phyloP scores from a whole-genome alignment of 2,888 invertebrate genomes.

The Scaptomyza flava region DNA sequence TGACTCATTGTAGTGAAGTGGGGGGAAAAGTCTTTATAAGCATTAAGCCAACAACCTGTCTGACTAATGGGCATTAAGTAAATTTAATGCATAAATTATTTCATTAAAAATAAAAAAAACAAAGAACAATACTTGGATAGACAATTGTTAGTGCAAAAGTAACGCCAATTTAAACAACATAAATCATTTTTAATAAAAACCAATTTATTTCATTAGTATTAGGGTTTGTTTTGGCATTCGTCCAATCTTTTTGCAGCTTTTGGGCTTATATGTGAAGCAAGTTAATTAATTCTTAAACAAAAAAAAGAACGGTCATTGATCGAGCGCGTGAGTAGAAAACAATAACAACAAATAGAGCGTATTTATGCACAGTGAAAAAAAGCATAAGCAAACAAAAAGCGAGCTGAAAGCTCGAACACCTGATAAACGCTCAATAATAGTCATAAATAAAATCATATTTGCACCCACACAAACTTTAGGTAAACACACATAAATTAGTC shows the following conservation, averaged over 20 bases:
- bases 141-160: not conserved
- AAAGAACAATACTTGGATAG: not conserved
- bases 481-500: slow-evolving; percentile 2
- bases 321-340: slow-evolving; percentile 35
- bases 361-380: slow-evolving; percentile 13
- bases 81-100: slow-evolving; percentile 14
- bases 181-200: not conserved
- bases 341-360: slow-evolving; percentile 28
- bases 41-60: slow-evolving; percentile 19
- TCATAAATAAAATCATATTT: not conserved
- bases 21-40: not conserved
- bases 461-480: slow-evolving; percentile 4
- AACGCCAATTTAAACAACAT: not conserved
- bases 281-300: slow-evolving; percentile 22
- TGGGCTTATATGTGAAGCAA: slow-evolving; percentile 10
- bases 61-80: slow-evolving; percentile 21
- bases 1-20: slow-evolving; percentile 17
- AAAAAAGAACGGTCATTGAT: slow-evolving; percentile 46
- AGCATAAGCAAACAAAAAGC: not conserved
- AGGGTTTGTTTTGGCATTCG: not conserved
- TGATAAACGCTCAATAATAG: slow-evolving; percentile 20
- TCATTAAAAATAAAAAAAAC: not conserved
- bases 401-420: not conserved
- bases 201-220: not conserved
- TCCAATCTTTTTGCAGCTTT: not conserved